Evolutionary conservation across 2,113 vertebrate genomes (phyloP), one percentile per base, ranked within the genome.

Genomic region (Poicephalus meyeri): DNA sequence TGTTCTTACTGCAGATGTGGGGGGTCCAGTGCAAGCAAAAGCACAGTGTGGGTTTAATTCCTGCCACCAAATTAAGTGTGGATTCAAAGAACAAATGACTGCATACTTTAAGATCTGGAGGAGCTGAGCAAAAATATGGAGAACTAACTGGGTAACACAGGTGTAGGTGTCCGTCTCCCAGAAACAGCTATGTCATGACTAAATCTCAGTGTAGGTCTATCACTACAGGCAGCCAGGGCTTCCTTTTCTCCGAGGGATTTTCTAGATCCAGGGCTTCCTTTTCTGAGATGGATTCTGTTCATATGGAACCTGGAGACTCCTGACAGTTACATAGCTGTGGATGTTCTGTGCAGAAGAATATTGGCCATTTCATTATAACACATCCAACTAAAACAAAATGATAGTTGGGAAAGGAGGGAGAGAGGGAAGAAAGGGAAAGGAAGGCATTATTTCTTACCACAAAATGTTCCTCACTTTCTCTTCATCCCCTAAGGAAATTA

Each of bases 341-440:
- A 94, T 88, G 50, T 83, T 86, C 63, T 66, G 29, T 66, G 58
- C 85, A 80, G 71, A 88, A 81, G 61, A 88, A 86, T 80, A 93
- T 70, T 58, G 89, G 53, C 93, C 41, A 39, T 88, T 87, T 91
- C 49, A 18, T 86, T 91, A 80, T 42, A 96, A 39, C 39, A 55
- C 83, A 83, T 92, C 94, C 88, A 95, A 95, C 46, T 60, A 92
- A 95, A 96, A 90, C 72, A 97, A 90, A 93, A 78, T 58, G 58
- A 93, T 94, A 82, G 76, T 35, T 88, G 61, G 33, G 66, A 29
- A 82, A 64, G 42, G 41, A 83, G 53, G 19, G 46, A 87, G 44
- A 50, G 72, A 93, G 46, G 44, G 18, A 85, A 33, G 49, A 33
- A 64, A 63, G 46, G 71, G 86, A 90, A 94, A 90, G 77, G 52